Evolutionary conservation across 2,797 vertebrate genomes (phyloP).

Genomic region (Hemitrygon akajei): DNA sequence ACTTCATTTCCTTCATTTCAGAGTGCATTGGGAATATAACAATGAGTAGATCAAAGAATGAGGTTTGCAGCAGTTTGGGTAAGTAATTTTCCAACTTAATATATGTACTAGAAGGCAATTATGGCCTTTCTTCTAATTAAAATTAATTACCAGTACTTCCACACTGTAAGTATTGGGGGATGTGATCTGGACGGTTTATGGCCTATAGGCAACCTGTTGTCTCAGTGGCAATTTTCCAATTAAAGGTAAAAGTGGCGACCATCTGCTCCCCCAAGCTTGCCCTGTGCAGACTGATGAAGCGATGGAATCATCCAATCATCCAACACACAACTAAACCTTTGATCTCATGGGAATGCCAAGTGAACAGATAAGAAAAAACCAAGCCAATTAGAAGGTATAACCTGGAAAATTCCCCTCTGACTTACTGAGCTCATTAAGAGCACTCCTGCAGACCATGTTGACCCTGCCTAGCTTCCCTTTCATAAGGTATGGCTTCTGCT

Average conservation of each 20-base stretch:
- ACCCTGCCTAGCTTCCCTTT: too few relatives aligned
- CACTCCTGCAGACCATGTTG: too few relatives aligned
- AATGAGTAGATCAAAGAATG: constrained; percentile 1
- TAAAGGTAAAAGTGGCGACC: not conserved
- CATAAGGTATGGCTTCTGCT: too few relatives aligned
- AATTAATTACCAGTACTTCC: not conserved
- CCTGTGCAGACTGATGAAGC: too few relatives aligned
- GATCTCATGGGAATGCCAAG: not conserved
- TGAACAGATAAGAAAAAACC: not conserved
- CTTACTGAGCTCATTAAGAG: not conserved
- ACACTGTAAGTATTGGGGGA: not conserved
- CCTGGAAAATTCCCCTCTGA: not conserved
- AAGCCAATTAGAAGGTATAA: not conserved
- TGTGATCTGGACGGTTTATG: too few relatives aligned
- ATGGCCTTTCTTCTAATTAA: not conserved
- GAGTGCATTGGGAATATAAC: not conserved
- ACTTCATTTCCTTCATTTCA: not conserved
- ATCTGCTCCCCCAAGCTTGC: not conserved
- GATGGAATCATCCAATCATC: too few relatives aligned
- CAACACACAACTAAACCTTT: not conserved
- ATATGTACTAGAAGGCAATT: not conserved
- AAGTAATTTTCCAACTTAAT: not conserved
- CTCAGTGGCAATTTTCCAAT: not conserved
- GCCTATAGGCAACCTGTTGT: not conserved
- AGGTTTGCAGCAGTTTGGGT: constrained; percentile 19